Evolutionary conservation across 1,140 invertebrate genomes (phyloP).

Genomic region (Halictus rubicundus): DNA sequence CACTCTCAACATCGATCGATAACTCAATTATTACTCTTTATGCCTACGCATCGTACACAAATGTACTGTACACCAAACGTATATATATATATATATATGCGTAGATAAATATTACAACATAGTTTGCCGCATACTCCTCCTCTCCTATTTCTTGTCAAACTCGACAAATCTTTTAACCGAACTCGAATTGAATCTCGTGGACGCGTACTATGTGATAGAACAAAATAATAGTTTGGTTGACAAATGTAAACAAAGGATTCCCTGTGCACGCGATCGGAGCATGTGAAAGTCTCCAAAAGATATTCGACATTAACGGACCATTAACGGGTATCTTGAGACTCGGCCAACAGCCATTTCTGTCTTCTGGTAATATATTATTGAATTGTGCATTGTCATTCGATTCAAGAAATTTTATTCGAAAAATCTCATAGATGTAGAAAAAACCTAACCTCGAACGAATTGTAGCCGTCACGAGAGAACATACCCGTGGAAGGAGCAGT

Average conservation of each 20-base stretch:
- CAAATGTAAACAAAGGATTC: not conserved
- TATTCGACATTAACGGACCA: not conserved
- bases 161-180: not conserved
- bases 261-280: not conserved
- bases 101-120: constrained; percentile 18
- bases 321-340: not conserved
- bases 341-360: not conserved
- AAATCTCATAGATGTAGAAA: constrained; percentile 15
- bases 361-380: not conserved
- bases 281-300: not conserved
- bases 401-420: not conserved
- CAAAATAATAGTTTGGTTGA: no score
- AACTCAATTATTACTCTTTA: constrained; percentile 31
- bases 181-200: constrained; percentile 19
- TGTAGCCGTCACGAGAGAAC: constrained; percentile 34
- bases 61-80: constrained; percentile 42
- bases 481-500: no score
- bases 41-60: constrained; percentile 16
- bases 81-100: no score
- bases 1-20: constrained; percentile 37
- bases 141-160: not conserved
- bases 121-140: constrained; percentile 12
- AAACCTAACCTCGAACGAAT: constrained; percentile 32
- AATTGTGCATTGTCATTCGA: not conserved
- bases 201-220: constrained; percentile 18